Conservation (phyloP, 2,113 vertebrate genomes). For the Dryoscopus gambensis region DNA sequence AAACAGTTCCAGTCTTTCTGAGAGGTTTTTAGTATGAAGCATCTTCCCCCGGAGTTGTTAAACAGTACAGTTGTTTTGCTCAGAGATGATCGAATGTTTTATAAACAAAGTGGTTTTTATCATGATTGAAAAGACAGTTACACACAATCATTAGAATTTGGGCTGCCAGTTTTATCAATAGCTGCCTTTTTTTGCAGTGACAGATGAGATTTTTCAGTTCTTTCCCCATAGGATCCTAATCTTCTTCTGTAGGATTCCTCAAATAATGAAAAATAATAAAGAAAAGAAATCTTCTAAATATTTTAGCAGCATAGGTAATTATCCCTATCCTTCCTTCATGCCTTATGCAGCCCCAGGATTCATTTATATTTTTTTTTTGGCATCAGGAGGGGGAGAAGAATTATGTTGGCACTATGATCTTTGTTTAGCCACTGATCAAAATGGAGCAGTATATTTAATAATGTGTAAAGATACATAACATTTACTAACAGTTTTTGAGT, state of each 20-base stretch:
- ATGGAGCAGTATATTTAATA: background rate
- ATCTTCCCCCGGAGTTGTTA: background rate
- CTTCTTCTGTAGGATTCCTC: background rate
- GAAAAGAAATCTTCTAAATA: background rate
- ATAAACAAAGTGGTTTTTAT: background rate
- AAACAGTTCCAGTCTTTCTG: background rate
- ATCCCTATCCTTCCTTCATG: background rate
- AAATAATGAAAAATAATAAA: background rate
- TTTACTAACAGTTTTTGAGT: background rate
- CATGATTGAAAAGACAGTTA: background rate
- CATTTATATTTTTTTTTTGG: background rate
- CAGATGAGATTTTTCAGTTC: background rate
- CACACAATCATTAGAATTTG: background rate
- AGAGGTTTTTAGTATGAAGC: background rate
- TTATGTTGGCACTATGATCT: background rate
- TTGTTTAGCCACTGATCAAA: background rate
- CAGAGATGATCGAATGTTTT: background rate
- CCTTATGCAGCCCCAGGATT: background rate
- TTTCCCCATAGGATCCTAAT: background rate
- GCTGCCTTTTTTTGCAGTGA: background rate
- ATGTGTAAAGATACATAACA: background rate
- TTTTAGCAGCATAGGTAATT: background rate
- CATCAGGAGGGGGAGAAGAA: background rate
- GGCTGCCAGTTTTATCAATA: background rate
- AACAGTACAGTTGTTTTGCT: background rate